Evolutionary conservation across 2,113 vertebrate genomes (phyloP).

Genomic region (Lophura nycthemera): DNA sequence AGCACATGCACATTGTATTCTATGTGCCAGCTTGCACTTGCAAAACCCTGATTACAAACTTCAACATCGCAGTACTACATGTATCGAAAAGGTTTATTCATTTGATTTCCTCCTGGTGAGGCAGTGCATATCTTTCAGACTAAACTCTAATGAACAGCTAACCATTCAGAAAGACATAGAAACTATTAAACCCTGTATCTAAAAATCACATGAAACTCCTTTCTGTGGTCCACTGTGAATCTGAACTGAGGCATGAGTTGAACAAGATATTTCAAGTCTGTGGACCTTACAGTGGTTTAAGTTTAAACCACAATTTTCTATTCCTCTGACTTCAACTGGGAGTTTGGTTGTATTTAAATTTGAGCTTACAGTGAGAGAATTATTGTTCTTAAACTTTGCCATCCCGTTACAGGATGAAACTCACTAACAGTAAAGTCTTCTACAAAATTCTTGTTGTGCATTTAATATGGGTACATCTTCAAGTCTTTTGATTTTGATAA

Average conservation of each 20-base stretch:
- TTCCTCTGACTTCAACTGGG: neutral
- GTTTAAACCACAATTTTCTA: neutral
- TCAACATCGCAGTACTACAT: neutral
- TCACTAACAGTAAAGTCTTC: neutral
- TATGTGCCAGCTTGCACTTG: fast-evolving
- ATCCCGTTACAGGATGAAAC: neutral
- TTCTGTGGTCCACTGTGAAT: neutral
- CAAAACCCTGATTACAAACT: neutral
- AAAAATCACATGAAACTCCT: neutral
- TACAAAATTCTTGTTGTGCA: fast-evolving
- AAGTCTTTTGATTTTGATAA: neutral
- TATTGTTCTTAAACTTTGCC: neutral
- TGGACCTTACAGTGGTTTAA: neutral
- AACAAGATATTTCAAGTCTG: neutral
- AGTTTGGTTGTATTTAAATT: neutral
- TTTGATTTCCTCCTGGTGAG: neutral
- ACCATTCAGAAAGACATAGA: neutral
- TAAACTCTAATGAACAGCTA: neutral
- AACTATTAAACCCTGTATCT: neutral
- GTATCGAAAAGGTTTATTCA: neutral
- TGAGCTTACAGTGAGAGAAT: neutral
- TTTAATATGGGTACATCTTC: neutral
- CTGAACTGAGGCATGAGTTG: neutral
- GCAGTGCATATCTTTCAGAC: neutral
- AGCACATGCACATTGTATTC: fast-evolving